Percentiles rank a stretch among this genome's conserved stretches.
Conservation (phyloP, 2,888 invertebrate species). For the Liposcelis brunnea region DNA sequence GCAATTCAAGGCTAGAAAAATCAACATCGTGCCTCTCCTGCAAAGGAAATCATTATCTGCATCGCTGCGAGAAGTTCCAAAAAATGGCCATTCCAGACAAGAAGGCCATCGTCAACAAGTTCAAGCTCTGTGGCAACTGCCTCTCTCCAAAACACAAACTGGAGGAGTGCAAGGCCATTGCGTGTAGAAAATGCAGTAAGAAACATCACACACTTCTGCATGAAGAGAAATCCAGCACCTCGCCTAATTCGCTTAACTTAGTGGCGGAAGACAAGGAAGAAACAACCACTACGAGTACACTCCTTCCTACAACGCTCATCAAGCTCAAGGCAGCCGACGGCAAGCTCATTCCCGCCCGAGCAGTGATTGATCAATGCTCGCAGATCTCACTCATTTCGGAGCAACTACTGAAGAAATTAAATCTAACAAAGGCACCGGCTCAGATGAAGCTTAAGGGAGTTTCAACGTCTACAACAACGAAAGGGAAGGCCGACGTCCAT, state of each 20-base stretch:
- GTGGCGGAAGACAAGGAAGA: too few species aligned
- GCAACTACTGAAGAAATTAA: constrained; percentile 14
- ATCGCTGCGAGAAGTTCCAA: constrained; percentile 14
- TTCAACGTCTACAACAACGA: too few species aligned
- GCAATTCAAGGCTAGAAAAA: constrained; percentile 1
- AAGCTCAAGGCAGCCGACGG: too few species aligned
- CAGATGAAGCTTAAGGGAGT: too few species aligned
- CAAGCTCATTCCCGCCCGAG: too few species aligned
- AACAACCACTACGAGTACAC: too few species aligned
- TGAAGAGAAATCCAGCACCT: constrained; percentile 9
- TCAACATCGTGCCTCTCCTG: constrained; percentile 13
- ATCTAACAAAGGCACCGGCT: too few species aligned
- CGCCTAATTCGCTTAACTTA: constrained; percentile 14
- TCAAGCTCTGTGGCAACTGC: constrained; percentile 17
- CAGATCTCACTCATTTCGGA: too few species aligned
- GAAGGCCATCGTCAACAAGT: constrained; percentile 9
- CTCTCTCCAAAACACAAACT: constrained; percentile 14
- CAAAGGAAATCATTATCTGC: constrained; percentile 14
- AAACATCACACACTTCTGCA: constrained; percentile 15
- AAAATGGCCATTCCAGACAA: not conserved
- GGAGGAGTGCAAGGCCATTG: constrained; percentile 13
- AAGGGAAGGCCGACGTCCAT: too few species aligned
- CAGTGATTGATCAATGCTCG: too few species aligned
- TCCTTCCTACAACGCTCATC: too few species aligned
- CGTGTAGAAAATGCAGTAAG: constrained; percentile 16